These are phyloP conservation scores for Lota lota DNA, from an alignment of 2,113 vertebrate species.

Conservation along the genomic window DNA sequence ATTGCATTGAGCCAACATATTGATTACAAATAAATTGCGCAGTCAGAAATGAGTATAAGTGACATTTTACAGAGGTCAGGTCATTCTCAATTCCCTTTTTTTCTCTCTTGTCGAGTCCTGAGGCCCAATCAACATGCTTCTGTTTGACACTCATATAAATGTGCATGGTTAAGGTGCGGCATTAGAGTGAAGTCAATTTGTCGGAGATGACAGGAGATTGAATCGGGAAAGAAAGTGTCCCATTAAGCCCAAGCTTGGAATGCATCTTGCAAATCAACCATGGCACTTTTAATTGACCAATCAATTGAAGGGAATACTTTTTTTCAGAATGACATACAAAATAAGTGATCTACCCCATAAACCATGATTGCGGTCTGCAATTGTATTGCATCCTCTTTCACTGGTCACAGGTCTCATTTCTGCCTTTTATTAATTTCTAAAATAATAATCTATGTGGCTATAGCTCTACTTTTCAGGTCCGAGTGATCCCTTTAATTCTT, in stretches of 20 bases:
- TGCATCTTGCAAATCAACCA: slow-evolving; percentile 11
- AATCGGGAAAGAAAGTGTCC: slow-evolving; percentile 15
- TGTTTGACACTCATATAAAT: slow-evolving; percentile 3
- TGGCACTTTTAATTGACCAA: slow-evolving; percentile 16
- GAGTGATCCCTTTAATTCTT: neutral
- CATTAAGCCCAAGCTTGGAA: slow-evolving; percentile 19
- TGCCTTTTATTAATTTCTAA: too few relatives aligned
- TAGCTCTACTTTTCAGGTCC: neutral
- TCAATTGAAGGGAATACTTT: slow-evolving; percentile 7
- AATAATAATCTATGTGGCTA: too few relatives aligned
- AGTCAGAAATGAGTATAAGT: slow-evolving; percentile 4
- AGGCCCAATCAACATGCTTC: neutral
- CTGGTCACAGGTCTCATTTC: too few relatives aligned
- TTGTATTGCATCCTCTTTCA: too few relatives aligned
- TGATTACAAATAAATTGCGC: neutral
- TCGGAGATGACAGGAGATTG: slow-evolving; percentile 19
- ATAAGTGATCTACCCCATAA: neutral
- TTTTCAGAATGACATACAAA: neutral
- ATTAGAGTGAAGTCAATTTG: slow-evolving; percentile 13
- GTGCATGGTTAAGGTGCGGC: slow-evolving; percentile 2
- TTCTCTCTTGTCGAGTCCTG: neutral
- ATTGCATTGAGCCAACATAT: slow-evolving; percentile 1
- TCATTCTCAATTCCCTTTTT: neutral
- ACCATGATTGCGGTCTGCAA: too few relatives aligned
- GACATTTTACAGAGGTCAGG: neutral